Conservation (phyloP, 1,140 invertebrate genomes). For the Nasonia giraulti region DNA sequence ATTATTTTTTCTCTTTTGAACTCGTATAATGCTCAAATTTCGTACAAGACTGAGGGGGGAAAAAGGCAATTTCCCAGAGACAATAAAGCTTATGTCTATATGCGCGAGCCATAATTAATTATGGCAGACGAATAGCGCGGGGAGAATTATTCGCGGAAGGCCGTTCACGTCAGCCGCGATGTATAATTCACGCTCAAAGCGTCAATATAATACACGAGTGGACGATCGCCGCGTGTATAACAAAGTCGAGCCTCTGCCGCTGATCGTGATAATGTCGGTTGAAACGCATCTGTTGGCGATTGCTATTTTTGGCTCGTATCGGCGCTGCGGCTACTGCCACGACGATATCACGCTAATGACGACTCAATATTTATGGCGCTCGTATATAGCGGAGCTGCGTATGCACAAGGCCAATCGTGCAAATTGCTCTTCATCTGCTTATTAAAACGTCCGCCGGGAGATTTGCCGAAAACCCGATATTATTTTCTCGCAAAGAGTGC, state of each 20-base stretch:
- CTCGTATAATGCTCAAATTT: too few species aligned
- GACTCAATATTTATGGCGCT: not conserved
- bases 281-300: not conserved
- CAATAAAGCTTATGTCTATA: too few species aligned
- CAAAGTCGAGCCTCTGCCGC: too few species aligned
- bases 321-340: too few species aligned
- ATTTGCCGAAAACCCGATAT: not conserved
- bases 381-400: not conserved
- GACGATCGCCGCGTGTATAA: too few species aligned
- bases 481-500: not conserved
- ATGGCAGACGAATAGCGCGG: not conserved
- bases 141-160: too few species aligned
- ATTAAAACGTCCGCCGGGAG: not conserved
- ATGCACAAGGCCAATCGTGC: not conserved
- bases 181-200: too few species aligned
- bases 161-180: too few species aligned
- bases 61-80: too few species aligned
- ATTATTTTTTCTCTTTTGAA: too few species aligned
- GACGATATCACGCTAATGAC: not conserved
- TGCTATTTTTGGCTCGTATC: not conserved
- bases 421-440: not conserved
- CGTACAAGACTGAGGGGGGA: too few species aligned
- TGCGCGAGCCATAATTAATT: not conserved
- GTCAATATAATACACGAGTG: too few species aligned
- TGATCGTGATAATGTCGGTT: not conserved